phyloP scores from a whole-genome alignment of 2,113 vertebrate genomes.

The Entelurus aequoreus region DNA sequence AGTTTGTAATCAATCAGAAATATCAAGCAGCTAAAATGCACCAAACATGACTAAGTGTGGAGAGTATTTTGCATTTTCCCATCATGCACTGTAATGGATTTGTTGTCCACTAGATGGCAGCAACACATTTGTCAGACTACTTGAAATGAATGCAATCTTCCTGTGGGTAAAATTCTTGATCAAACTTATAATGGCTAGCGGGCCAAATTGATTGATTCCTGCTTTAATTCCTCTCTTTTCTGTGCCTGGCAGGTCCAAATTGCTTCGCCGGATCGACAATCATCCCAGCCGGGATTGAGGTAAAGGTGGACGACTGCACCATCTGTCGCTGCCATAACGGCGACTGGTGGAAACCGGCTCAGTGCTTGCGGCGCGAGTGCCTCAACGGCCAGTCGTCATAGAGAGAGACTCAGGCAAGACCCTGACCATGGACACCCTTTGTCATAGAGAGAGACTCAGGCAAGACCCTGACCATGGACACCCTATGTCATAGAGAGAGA shows the following conservation, averaged over 20 bases:
- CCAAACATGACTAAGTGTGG: too few relatives aligned
- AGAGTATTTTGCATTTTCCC: too few relatives aligned
- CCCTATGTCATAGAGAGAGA: too few relatives aligned
- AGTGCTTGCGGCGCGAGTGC: constrained; percentile 95
- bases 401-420: constrained; percentile 33
- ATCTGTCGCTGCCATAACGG: constrained; percentile 98
- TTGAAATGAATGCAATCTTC: too few relatives aligned
- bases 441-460: constrained; percentile 23
- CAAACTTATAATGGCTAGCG: too few relatives aligned
- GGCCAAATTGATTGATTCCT: constrained; percentile 46
- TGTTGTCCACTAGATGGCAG: too few relatives aligned
- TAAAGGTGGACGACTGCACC: constrained; percentile 99
- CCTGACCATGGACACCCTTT: too few relatives aligned
- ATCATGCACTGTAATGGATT: too few relatives aligned
- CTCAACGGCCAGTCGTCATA: constrained; percentile 94
- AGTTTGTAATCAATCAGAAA: too few relatives aligned
- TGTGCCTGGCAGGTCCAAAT: constrained; percentile 86
- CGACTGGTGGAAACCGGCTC: constrained; percentile 98
- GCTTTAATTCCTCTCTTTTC: constrained; percentile 47
- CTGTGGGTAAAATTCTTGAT: too few relatives aligned
- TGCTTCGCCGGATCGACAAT: constrained; percentile 98
- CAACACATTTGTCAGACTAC: too few relatives aligned
- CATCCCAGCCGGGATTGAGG: constrained; percentile 96
- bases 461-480: constrained; percentile 5
- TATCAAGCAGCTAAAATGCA: too few relatives aligned